phyloP scores from a whole-genome alignment of 1,140 invertebrate genomes.

The Drosophila takahashii region DNA sequence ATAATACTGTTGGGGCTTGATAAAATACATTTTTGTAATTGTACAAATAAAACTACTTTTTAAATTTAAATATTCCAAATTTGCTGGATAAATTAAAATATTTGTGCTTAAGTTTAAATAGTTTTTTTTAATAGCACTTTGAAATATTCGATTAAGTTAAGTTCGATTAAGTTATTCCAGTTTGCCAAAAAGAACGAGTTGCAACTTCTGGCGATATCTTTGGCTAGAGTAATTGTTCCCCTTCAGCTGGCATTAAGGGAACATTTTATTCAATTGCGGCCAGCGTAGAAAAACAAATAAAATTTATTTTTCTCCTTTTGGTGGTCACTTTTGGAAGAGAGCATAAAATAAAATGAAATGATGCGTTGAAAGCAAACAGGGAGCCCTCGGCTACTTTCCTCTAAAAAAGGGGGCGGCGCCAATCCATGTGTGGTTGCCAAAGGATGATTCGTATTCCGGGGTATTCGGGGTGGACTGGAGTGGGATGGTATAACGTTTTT shows the following conservation, averaged over 20 bases:
- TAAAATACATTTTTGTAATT: no score
- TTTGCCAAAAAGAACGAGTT: no score
- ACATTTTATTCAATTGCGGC: constrained; percentile 83
- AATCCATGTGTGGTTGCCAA: constrained; percentile 58
- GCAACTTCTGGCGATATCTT: constrained; percentile 5
- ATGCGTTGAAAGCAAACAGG: constrained; percentile 68
- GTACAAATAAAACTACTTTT: no score
- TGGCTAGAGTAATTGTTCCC: not conserved
- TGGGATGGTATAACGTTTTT: constrained; percentile 59
- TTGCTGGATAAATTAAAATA: no score
- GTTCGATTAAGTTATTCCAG: no score
- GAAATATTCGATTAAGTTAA: no score
- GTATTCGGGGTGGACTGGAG: not conserved
- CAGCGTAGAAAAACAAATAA: constrained; percentile 75
- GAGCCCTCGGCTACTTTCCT: constrained; percentile 64
- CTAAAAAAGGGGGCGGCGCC: constrained; percentile 23
- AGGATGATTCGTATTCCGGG: constrained; percentile 28
- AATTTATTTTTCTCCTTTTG: constrained; percentile 70
- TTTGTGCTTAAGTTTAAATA: no score
- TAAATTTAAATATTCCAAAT: no score
- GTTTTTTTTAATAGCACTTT: no score
- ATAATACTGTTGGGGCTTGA: no score
- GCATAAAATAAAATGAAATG: constrained; percentile 82
- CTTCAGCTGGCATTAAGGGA: constrained; percentile 52
- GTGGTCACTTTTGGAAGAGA: constrained; percentile 60